A percentile compares a stretch with the other conserved stretches of the same genome.
Conservation (phyloP, 2,113 vertebrate species). For the Labrus mixtus region DNA sequence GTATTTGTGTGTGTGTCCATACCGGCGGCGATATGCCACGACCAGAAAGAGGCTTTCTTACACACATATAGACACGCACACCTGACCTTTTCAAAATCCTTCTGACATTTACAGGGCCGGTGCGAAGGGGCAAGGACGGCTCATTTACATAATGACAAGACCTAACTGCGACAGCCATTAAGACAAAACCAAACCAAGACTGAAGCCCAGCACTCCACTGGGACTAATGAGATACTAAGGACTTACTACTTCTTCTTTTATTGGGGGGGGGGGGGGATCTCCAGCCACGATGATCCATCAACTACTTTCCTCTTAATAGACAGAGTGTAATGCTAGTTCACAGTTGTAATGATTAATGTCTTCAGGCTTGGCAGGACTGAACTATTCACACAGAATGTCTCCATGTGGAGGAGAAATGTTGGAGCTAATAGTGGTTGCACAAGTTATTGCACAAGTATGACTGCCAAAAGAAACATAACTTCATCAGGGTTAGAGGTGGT, state of each 20-base stretch:
- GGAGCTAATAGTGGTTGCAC: conserved; percentile 44
- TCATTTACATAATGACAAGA: conserved; percentile 77
- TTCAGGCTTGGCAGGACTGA: conserved; percentile 49
- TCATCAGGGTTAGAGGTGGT: conserved; percentile 20
- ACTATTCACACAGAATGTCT: conserved; percentile 36
- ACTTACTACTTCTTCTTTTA: conserved; percentile 61
- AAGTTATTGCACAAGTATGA: conserved; percentile 38
- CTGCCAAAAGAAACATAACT: conserved; percentile 53
- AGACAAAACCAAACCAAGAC: conserved; percentile 56
- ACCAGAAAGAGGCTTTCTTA: conserved; percentile 20
- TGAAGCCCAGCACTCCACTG: conserved; percentile 31
- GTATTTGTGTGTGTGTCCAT: not conserved
- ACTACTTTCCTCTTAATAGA: conserved; percentile 60
- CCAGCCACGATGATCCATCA: conserved; percentile 66
- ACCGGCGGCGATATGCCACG: not conserved
- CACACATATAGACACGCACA: conserved; percentile 47
- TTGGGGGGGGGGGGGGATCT: conserved; percentile 26
- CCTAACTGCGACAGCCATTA: conserved; percentile 65
- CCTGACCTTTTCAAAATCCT: conserved; percentile 79
- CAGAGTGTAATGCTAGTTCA: conserved; percentile 36
- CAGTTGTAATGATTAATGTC: conserved; percentile 65
- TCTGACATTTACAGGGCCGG: conserved; percentile 74
- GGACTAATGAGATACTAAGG: conserved; percentile 74
- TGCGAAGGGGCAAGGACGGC: conserved; percentile 64
- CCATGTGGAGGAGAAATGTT: conserved; percentile 23